These are phyloP conservation scores for Gambusia holbrooki DNA, from an alignment of 2,113 vertebrate species.

Conservation along the genomic window DNA sequence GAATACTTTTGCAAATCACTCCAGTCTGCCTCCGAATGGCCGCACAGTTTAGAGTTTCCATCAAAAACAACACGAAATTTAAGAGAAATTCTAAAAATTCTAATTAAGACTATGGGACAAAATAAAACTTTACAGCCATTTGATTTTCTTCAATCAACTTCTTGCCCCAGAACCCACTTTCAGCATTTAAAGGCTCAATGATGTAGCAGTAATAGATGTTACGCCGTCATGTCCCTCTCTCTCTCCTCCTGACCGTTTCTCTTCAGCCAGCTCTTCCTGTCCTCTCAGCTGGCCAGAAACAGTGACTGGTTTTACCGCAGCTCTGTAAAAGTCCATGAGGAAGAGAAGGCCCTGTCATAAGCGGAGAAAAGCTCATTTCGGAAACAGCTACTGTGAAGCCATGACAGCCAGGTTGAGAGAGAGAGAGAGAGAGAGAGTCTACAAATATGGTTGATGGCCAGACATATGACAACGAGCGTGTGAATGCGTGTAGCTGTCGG, in stretches of 20 bases:
- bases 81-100: too few species aligned
- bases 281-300: background rate
- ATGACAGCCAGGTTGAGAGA: slow-evolving; percentile 6
- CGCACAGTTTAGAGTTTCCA: too few species aligned
- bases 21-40: too few species aligned
- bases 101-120: background rate
- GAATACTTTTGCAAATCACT: too few species aligned
- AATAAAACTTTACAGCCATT: too few species aligned
- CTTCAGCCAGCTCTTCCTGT: slow-evolving; percentile 8
- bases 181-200: slow-evolving; percentile 26
- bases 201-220: background rate
- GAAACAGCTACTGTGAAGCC: slow-evolving; percentile 9
- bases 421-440: background rate
- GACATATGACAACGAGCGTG: slow-evolving; percentile 5
- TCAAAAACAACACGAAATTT: too few species aligned
- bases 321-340: slow-evolving; percentile 53
- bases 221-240: background rate
- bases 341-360: slow-evolving; percentile 1
- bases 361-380: slow-evolving; percentile 35
- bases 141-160: slow-evolving; percentile 1
- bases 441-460: background rate
- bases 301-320: background rate
- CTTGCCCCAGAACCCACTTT: slow-evolving; percentile 9
- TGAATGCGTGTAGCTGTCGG: background rate
- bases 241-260: slow-evolving; percentile 44